Evolutionary conservation across 37 sponge, comb jelly and placozoan genomes (phyloP).

Genomic region (Halisarca cf. caerulea): DNA sequence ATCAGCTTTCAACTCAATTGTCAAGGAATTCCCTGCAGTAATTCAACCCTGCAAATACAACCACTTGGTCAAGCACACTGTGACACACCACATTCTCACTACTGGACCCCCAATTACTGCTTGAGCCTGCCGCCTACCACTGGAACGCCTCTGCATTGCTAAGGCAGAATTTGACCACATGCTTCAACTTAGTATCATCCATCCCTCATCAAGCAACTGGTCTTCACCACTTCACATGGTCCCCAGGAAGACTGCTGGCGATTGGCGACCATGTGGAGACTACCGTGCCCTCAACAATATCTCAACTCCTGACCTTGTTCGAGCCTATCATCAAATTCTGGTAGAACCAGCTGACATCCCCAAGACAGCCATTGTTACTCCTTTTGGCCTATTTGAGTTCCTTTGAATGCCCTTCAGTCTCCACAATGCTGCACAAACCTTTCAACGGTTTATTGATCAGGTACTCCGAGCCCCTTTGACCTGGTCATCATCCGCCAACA

Average conservation of each 20-base stretch:
- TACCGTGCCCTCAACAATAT: conserved; percentile 61
- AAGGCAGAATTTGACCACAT: conserved; percentile 47
- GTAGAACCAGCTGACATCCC: conserved; percentile 48
- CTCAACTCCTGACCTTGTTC: conserved; percentile 57
- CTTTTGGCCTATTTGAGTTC: too few species aligned
- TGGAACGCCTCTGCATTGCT: conserved; percentile 30
- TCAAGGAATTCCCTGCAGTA: conserved; percentile 21
- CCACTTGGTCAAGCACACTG: neutral
- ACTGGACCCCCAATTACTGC: conserved; percentile 38
- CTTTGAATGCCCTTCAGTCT: too few species aligned
- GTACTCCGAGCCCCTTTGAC: too few species aligned
- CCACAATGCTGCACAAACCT: too few species aligned
- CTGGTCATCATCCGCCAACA: conserved; percentile 26
- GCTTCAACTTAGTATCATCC: conserved; percentile 51
- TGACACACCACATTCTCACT: conserved; percentile 48
- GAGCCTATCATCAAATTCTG: conserved; percentile 52
- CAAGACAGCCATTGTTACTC: too few species aligned
- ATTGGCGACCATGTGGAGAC: conserved; percentile 74
- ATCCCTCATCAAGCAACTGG: conserved; percentile 48
- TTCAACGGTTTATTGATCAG: too few species aligned
- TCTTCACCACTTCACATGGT: conserved; percentile 37
- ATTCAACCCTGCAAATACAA: neutral
- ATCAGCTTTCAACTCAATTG: neutral
- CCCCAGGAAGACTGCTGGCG: too few species aligned
- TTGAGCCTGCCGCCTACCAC: conserved; percentile 24